Evolutionary conservation across 2,797 vertebrate genomes (phyloP), one percentile per base, ranked within the genome.

Genomic region (Sebastes taczanowskii): DNA sequence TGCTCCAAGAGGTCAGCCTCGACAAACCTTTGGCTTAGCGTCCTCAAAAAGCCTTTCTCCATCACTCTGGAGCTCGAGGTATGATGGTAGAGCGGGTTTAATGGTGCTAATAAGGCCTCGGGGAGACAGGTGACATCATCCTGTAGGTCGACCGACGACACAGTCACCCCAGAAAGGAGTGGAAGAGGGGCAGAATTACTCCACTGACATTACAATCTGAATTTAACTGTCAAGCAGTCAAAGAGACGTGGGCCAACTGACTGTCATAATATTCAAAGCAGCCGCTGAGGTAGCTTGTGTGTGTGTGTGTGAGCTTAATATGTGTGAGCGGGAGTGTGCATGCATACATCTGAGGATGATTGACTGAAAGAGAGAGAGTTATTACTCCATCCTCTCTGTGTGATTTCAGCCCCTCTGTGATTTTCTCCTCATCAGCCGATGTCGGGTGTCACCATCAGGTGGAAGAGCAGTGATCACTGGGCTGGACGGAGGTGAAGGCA

Each of bases 111-210:
- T 91, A 88, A 83, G 89, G 76, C 86, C 87, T 22, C 35, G 0
- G 20, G 55, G 77, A 87, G 90, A 90, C 86, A 74, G 56, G 68
- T 83, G 83, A 92, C 86, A 90, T 89, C 83, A 85, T 73, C 62
- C 75, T 77, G 71, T 56, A 81, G 82, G 65, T 86, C 58, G 56
- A 66, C n/a, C 6, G 14, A 68, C 7, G 62, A 74, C 84, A 52
- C 72, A 30, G 75, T 59, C 72, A 65, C 38, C 61, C 74, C 14
- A 14, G 27, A 25, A 64, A 49, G 59, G 11, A 61, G 65, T 1
- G 46, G 69, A 46, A 64, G 69, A 80, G 53, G 46, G 52, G 72
- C 18, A 16, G 32, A 80, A 82, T 83, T 63, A 84, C 75, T 80
- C 38, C 25, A 3, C 73, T 81, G 83, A 83, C 77, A 84, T 80